Conservation (phyloP, 2,888 invertebrate species). For the Brenthis ino region DNA sequence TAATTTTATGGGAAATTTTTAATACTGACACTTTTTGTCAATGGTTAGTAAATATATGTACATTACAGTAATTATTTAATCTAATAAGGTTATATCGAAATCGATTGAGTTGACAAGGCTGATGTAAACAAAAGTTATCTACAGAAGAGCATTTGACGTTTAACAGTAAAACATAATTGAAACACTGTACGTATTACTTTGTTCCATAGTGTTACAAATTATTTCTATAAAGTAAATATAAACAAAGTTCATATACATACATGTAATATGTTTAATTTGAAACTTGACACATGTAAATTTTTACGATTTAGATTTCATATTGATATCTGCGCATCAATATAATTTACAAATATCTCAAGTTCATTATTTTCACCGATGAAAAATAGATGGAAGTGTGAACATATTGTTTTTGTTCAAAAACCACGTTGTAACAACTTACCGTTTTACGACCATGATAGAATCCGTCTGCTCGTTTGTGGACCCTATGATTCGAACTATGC, state of each 20-base stretch:
- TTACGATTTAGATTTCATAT: not conserved
- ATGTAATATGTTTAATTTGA: not conserved
- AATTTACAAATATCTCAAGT: not conserved
- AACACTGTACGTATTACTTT: not conserved
- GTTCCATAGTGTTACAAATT: not conserved
- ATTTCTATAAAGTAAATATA: constrained; percentile 5
- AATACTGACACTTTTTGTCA: not conserved
- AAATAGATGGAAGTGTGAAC: constrained; percentile 19
- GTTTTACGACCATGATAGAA: constrained; percentile 83
- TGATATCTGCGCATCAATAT: not conserved
- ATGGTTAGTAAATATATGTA: not conserved
- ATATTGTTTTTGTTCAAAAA: constrained; percentile 29
- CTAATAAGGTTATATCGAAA: constrained; percentile 38
- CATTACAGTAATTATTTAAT: constrained; percentile 3
- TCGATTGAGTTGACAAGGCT: constrained; percentile 42
- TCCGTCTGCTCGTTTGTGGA: constrained; percentile 81
- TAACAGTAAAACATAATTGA: constrained; percentile 5
- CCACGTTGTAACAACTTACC: constrained; percentile 63
- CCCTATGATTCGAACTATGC: constrained; percentile 80
- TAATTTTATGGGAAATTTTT: too few species aligned
- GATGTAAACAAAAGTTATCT: constrained; percentile 42
- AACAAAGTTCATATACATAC: constrained; percentile 1
- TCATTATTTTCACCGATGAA: constrained; percentile 4
- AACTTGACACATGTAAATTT: constrained; percentile 1
- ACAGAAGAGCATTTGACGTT: constrained; percentile 19